Conservation (phyloP, 1,140 invertebrate genomes). For the Proales similis region DNA sequence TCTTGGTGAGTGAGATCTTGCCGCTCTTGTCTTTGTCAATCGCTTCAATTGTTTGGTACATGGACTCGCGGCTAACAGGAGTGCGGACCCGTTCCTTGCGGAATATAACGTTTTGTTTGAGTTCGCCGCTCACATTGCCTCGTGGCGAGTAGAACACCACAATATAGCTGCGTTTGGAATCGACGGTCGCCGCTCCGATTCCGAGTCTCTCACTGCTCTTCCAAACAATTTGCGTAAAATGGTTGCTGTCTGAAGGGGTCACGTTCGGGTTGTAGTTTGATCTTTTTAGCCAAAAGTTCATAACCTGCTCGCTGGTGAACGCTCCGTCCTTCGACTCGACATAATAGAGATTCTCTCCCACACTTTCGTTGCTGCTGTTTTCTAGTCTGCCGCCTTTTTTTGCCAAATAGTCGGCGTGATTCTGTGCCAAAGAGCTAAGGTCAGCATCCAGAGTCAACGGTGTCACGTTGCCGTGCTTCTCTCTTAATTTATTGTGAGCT, state of each 20-base stretch:
- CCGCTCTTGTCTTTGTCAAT: conserved; percentile 30
- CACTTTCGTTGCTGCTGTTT: conserved; percentile 16
- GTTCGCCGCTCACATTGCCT: conserved; percentile 24
- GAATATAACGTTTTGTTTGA: conserved; percentile 22
- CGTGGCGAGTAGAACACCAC: conserved; percentile 24
- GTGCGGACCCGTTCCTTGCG: background rate
- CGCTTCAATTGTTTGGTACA: conserved; percentile 23
- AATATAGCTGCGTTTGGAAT: conserved; percentile 1
- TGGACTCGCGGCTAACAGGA: background rate
- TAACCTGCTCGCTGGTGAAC: conserved; percentile 6
- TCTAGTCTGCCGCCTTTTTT: conserved; percentile 4
- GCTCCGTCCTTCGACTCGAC: conserved; percentile 28
- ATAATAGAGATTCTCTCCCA: conserved; percentile 36
- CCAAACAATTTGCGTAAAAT: conserved; percentile 38
- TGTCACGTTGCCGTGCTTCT: conserved; percentile 8
- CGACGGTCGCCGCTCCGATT: background rate
- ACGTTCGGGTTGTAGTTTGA: conserved; percentile 13
- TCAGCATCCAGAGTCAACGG: conserved; percentile 4
- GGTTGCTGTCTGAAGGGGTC: background rate
- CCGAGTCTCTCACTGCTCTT: conserved; percentile 9
- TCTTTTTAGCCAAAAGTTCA: conserved; percentile 23
- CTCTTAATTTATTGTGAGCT: conserved; percentile 26
- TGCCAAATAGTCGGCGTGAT: conserved; percentile 12
- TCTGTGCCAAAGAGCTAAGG: background rate
- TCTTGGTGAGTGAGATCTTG: conserved; percentile 23